Percentiles rank a stretch among this genome's conserved stretches.
Conservation (phyloP, 1,140 invertebrate species). For the Asbolus verrucosus region DNA sequence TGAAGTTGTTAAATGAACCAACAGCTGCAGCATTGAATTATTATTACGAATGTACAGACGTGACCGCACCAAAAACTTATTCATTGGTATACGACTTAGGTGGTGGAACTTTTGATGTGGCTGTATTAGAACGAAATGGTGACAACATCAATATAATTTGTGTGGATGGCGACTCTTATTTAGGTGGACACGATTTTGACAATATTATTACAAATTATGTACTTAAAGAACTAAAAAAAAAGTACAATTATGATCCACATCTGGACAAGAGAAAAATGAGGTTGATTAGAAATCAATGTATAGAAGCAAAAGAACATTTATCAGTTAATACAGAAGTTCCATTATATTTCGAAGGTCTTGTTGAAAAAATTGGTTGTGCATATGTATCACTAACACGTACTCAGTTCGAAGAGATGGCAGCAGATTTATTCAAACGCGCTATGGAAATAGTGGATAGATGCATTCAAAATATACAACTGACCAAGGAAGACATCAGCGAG, state of each 20-base stretch:
- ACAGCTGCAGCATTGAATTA: conserved; percentile 78
- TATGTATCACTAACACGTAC: conserved; percentile 78
- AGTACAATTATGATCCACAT: conserved; percentile 71
- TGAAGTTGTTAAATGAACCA: conserved; percentile 77
- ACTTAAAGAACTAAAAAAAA: conserved; percentile 74
- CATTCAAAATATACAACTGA: conserved; percentile 36
- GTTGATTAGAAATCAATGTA: conserved; percentile 80
- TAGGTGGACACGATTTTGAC: conserved; percentile 81
- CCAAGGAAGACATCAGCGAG: conserved; percentile 66
- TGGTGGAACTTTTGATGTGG: conserved; percentile 85
- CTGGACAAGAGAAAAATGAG: conserved; percentile 85
- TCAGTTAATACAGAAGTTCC: conserved; percentile 67
- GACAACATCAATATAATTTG: conserved; percentile 76
- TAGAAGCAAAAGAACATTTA: conserved; percentile 85
- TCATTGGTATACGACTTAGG: conserved; percentile 74
- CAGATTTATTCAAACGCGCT: conserved; percentile 72
- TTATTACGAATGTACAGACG: conserved; percentile 60
- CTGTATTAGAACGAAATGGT: conserved; percentile 80
- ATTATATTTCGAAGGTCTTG: background rate
- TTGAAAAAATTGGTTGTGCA: conserved; percentile 45
- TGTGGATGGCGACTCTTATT: conserved; percentile 75
- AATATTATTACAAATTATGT: conserved; percentile 68
- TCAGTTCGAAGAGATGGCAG: conserved; percentile 80
- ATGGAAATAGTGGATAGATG: conserved; percentile 44
- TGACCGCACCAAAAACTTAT: conserved; percentile 61